Base-by-base conservation (phyloP, 2,113 vertebrate genomes). In the Lichenostomus cassidix region DNA sequence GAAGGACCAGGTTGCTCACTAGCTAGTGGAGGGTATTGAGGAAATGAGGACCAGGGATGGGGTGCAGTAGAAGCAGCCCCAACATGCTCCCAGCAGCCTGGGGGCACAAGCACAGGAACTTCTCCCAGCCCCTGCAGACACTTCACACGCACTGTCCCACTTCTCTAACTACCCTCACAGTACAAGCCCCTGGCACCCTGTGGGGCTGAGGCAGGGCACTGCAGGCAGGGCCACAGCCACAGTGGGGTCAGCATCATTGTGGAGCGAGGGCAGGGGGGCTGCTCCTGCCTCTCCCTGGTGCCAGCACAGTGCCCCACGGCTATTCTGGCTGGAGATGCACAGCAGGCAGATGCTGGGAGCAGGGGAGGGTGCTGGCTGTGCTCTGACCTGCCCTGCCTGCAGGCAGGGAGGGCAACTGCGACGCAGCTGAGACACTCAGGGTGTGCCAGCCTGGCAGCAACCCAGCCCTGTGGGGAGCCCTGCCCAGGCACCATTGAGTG, bases 281-380 rank as follows among this genome's bases (percentile, higher is more conserved):
- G 46, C 25, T 7, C 2, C 42, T n/a, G 47, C 15, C 6, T 21
- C 5, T 52, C 23, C 35, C 29, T 3, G 0, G 6, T 10, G 5
- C 44, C 41, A 31, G 58, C 46, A 49, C 21, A 0, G 4, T 23
- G 56, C n/a, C 37, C 47, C 0, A 0, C 4, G 11, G 67, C 46
- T 33, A 28, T 76, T 33, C 52, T 37, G 58, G 46, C 62, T 42
- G 58, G 47, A 50, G 41, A 22, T 6, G 58, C 41, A 33, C 4
- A 44, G 56, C 19, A 58, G 87, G 52, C 60, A 15, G 31, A 10
- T n/a, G 71, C 50, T 1, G 0, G 47, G 49, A 35, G 42, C 35
- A 24, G 31, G 37, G 37, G 29, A 81, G n/a, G 62, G 1, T 46
- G 74, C 58, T 28, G 80, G 58, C 70, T 44, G 33, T 55, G 73